Conservation (phyloP, 2,888 invertebrate genomes). For the Napeogenes sylphis region DNA sequence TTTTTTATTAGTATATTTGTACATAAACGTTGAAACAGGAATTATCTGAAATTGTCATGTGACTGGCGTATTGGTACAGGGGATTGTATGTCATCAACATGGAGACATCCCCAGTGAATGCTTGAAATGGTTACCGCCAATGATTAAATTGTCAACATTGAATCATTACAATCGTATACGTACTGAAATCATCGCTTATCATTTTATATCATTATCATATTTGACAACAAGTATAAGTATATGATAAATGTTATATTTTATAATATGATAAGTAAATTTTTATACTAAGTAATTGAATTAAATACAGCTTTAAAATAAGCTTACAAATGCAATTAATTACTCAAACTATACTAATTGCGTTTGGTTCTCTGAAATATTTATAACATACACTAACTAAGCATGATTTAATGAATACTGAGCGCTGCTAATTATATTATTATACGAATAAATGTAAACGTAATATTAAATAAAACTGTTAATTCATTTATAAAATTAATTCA, state of each 20-base stretch:
- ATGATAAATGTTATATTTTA: no score
- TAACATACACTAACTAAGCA: neutral
- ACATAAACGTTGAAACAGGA: no score
- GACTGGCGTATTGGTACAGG: constrained; percentile 20
- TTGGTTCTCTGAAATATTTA: neutral
- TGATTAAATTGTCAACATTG: constrained; percentile 33
- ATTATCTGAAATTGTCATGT: neutral
- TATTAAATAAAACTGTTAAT: neutral
- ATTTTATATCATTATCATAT: neutral
- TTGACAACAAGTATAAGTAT: neutral
- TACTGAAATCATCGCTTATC: neutral
- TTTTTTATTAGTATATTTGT: no score
- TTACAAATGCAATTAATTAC: no score
- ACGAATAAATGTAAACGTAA: neutral
- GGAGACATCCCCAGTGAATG: constrained; percentile 30
- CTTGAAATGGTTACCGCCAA: constrained; percentile 29
- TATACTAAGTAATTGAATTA: no score
- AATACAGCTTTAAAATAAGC: no score
- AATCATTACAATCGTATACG: constrained; percentile 12
- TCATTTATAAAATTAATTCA: neutral
- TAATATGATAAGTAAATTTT: no score
- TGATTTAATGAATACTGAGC: neutral
- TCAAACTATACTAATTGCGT: neutral
- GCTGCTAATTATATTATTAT: neutral
- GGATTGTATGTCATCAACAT: constrained; percentile 33